A percentile compares a stretch with the other conserved stretches of the same genome.
Conservation (phyloP, 2,888 invertebrate genomes). For the Oscheius sp. region DNA sequence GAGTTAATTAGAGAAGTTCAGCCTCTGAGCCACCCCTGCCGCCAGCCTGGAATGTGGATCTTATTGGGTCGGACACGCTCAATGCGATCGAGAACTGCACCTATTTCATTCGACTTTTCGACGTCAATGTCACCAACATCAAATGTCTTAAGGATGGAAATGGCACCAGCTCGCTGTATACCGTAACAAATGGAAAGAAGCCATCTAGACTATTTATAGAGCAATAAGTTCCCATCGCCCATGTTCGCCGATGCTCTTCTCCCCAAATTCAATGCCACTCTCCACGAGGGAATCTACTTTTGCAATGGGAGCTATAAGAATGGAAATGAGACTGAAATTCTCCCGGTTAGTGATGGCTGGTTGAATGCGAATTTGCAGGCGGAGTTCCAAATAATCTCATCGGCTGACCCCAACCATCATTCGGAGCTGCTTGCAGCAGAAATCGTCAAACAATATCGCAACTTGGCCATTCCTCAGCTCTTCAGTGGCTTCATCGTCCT, state of each 20-base stretch:
- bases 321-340: constrained; percentile 20
- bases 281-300: constrained; percentile 9
- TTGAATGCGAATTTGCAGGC: background rate
- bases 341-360: background rate
- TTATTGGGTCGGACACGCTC: constrained; percentile 5
- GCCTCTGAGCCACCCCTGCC: constrained; percentile 1
- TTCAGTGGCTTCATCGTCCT: too few species aligned
- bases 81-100: constrained; percentile 4
- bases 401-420: constrained; percentile 9
- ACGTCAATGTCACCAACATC: constrained; percentile 12
- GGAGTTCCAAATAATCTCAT: background rate
- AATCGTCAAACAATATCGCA: constrained; percentile 8
- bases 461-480: too few species aligned
- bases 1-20: background rate
- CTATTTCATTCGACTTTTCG: constrained; percentile 19
- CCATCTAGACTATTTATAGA: background rate
- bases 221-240: constrained; percentile 7
- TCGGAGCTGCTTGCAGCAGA: background rate
- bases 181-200: background rate
- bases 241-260: constrained; percentile 13
- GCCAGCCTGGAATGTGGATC: constrained; percentile 28
- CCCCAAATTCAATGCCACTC: background rate
- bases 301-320: constrained; percentile 18
- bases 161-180: background rate
- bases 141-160: constrained; percentile 19